Conservation (phyloP, 2,888 invertebrate species). For the Watsonalla binaria region DNA sequence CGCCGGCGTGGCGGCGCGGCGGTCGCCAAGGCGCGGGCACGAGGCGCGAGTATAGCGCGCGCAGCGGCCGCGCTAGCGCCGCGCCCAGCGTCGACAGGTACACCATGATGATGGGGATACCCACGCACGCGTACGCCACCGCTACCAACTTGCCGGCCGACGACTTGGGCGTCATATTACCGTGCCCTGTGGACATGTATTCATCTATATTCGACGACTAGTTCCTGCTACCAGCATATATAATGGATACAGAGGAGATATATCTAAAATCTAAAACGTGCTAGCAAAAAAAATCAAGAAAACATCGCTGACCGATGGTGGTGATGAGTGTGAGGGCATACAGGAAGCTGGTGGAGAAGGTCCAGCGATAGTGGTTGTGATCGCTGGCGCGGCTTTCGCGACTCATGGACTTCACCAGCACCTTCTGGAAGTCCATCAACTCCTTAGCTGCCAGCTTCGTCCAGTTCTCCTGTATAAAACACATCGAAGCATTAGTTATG, state of each 20-base stretch:
- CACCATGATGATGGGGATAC: constrained; percentile 92
- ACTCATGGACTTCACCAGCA: constrained; percentile 68
- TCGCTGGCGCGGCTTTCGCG: constrained; percentile 46
- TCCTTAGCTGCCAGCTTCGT: constrained; percentile 91
- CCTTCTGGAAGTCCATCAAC: constrained; percentile 90
- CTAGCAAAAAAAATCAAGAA: constrained; percentile 4
- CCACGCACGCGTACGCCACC: constrained; percentile 90
- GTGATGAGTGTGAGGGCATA: constrained; percentile 96
- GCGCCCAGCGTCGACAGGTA: constrained; percentile 94
- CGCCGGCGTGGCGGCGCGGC: constrained; percentile 36
- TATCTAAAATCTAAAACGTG: too few relatives aligned
- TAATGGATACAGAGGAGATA: too few relatives aligned
- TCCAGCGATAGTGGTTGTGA: constrained; percentile 85
- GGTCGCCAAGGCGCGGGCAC: constrained; percentile 25
- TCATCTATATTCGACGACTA: not conserved
- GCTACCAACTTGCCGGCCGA: constrained; percentile 89
- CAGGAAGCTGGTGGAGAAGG: constrained; percentile 93
- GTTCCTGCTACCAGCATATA: too few relatives aligned
- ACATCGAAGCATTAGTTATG: too few relatives aligned
- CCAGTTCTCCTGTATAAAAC: constrained; percentile 87
- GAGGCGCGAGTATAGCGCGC: constrained; percentile 82
- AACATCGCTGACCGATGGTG: constrained; percentile 88
- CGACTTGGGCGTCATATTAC: constrained; percentile 89
- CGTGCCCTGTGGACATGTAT: constrained; percentile 82
- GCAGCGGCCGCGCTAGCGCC: constrained; percentile 88